Percentiles rank a stretch among this genome's conserved stretches.
Evolutionary conservation across 2,113 vertebrate species (phyloP).

Genomic region (Semicossyphus pulcher): DNA sequence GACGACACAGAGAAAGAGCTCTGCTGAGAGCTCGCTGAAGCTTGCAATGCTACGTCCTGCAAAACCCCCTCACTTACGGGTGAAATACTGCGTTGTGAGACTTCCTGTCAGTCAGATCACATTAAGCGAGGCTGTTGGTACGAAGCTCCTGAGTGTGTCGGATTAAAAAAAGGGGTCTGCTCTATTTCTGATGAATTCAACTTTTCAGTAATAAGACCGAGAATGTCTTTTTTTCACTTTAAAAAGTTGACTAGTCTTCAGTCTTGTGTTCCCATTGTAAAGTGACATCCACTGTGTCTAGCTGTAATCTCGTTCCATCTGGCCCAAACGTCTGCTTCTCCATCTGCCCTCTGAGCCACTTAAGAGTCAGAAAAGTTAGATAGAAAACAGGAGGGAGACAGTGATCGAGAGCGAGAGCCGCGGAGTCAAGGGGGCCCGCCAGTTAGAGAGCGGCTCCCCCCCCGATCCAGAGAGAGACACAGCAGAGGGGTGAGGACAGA

Average conservation of each 20-base stretch:
- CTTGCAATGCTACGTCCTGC: too few species aligned
- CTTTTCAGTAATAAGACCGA: background rate
- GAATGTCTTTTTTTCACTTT: background rate
- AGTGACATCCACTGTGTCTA: slow-evolving; percentile 13
- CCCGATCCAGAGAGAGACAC: slow-evolving; percentile 37
- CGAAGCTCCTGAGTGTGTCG: too few species aligned
- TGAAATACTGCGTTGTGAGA: too few species aligned
- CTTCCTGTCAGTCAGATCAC: too few species aligned
- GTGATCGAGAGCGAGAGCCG: slow-evolving; percentile 39
- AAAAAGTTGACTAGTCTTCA: background rate
- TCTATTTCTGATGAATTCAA: background rate
- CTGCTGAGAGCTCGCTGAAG: too few species aligned
- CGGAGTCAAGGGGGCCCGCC: slow-evolving; percentile 43
- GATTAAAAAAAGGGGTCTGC: too few species aligned
- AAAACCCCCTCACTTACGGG: too few species aligned
- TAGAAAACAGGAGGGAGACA: slow-evolving; percentile 45
- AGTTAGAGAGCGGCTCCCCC: slow-evolving; percentile 36
- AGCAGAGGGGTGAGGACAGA: slow-evolving; percentile 41
- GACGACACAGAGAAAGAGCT: too few species aligned
- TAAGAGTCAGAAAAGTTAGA: slow-evolving; percentile 50
- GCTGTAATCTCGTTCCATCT: slow-evolving; percentile 42
- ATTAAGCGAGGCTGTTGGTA: too few species aligned
- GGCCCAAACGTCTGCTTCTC: slow-evolving; percentile 25
- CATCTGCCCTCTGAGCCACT: slow-evolving; percentile 51
- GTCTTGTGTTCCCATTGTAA: background rate